These are phyloP conservation scores for Triplophysa siluroides DNA, from an alignment of 2,113 vertebrate genomes.

Conservation along the genomic window DNA sequence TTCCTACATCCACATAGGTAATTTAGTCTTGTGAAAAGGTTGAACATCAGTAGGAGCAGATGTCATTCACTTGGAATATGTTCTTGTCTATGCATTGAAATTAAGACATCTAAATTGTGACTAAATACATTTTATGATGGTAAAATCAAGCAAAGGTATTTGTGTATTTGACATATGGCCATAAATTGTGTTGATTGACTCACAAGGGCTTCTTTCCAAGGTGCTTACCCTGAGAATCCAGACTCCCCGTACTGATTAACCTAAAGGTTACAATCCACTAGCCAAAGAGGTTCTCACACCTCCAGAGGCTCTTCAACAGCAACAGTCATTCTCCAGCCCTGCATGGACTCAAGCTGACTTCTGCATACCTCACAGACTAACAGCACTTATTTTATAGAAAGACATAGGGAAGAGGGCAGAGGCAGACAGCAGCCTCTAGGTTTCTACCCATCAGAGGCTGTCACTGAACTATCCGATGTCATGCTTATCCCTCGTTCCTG, in stretches of 20 bases:
- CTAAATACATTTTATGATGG: no score
- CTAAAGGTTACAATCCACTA: not conserved
- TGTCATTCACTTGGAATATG: no score
- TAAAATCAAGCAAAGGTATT: no score
- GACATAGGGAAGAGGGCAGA: slow-evolving; percentile 13
- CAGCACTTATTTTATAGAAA: slow-evolving; percentile 14
- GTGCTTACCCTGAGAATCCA: not conserved
- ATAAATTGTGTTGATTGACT: no score
- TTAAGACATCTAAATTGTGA: no score
- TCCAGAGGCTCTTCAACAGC: not conserved
- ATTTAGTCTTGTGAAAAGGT: no score
- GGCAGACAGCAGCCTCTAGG: not conserved
- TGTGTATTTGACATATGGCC: no score
- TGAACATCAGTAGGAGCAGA: no score
- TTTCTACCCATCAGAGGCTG: slow-evolving; percentile 18
- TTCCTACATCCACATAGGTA: no score
- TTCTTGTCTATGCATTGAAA: no score
- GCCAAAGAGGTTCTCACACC: not conserved
- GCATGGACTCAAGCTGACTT: slow-evolving; percentile 6
- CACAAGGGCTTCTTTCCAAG: not conserved
- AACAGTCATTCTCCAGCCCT: not conserved
- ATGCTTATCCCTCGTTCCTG: slow-evolving; percentile 14
- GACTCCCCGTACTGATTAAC: not conserved
- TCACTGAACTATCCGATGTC: slow-evolving; percentile 27
- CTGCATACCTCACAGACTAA: not conserved